Evolutionary conservation across 2,113 vertebrate species (phyloP), one percentile per base, ranked within the genome.

Genomic region (Recurvirostra avosetta): DNA sequence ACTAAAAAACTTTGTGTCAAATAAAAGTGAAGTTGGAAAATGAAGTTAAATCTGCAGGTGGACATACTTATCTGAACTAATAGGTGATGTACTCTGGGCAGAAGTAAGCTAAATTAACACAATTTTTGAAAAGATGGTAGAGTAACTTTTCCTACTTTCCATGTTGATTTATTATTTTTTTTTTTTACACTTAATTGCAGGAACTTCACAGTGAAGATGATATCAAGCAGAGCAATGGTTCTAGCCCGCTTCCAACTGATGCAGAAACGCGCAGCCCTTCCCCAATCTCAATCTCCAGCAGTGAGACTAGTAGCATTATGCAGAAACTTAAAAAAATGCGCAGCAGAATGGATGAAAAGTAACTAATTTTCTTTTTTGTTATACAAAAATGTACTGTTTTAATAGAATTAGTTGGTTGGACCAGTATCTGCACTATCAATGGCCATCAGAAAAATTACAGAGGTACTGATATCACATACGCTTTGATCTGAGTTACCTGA

Each of bases 271-370:
- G 99, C 41, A 99, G 99, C 91, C 98, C 98, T 86, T 99, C 99
- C 32, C 98, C 99, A 1, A 74, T 99, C 58, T 99, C 99, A 2
- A 96, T 99, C 74, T 99, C 99, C 38, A 99, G 99, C 95, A 99
- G 99, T 85, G 99, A 99, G 94, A 99, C 99, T 2, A 99, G 99
- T 97, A 99, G 99, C 98, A 99, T 99, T 96, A 99, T 99, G 99
- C 99, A 99, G 97, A 99, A 99, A 93, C 98, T 99, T 29, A 99
- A 99, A 98, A 99, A 99, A 98, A 99, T 99, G 99, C 99, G 98
- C 92, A 99, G 98, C 94, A 99, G 99, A 89, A 99, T 99, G 98
- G 99, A 99, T 96, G 99, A 99, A 96, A 99, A 99, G 99, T 99
- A 99, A 99, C 91, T 96, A 43, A 22, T 76, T 92, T 88, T 86